Conservation (phyloP, 1,140 invertebrate genomes). For the Heliconius nattereri region DNA sequence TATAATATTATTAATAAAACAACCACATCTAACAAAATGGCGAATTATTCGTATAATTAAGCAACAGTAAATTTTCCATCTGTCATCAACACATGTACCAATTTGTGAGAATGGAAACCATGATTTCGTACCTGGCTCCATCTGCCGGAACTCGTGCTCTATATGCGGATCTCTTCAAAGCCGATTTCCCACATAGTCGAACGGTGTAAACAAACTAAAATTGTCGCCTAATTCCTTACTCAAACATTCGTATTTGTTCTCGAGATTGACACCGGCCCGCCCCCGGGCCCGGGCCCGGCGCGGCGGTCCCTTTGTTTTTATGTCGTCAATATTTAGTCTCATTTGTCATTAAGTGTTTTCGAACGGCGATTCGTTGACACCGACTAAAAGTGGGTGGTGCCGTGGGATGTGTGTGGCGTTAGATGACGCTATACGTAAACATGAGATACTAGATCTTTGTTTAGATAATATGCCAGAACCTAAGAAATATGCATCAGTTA, state of each 20-base stretch:
- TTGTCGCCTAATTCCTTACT: slow-evolving; percentile 74
- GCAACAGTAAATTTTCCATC: neutral
- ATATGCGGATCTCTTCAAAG: slow-evolving; percentile 34
- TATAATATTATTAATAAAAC: neutral
- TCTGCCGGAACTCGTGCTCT: neutral
- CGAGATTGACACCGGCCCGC: slow-evolving; percentile 69
- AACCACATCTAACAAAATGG: neutral
- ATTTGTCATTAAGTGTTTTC: slow-evolving; percentile 72
- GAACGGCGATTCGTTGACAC: slow-evolving; percentile 56
- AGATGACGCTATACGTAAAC: slow-evolving; percentile 37
- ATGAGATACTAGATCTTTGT: slow-evolving; percentile 13
- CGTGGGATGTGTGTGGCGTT: slow-evolving; percentile 38
- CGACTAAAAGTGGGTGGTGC: slow-evolving; percentile 57
- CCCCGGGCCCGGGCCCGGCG: slow-evolving; percentile 34
- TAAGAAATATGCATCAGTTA: neutral
- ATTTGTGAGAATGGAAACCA: neutral
- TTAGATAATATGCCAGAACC: neutral
- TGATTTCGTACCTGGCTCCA: neutral
- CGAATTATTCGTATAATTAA: neutral
- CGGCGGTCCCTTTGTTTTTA: slow-evolving; percentile 66
- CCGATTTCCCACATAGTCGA: slow-evolving; percentile 54
- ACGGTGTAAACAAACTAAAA: slow-evolving; percentile 52
- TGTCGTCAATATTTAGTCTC: slow-evolving; percentile 74
- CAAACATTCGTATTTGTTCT: slow-evolving; percentile 73
- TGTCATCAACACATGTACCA: neutral